phyloP scores from a whole-genome alignment of 2,888 invertebrate species.

The Xiphydria camelus region DNA sequence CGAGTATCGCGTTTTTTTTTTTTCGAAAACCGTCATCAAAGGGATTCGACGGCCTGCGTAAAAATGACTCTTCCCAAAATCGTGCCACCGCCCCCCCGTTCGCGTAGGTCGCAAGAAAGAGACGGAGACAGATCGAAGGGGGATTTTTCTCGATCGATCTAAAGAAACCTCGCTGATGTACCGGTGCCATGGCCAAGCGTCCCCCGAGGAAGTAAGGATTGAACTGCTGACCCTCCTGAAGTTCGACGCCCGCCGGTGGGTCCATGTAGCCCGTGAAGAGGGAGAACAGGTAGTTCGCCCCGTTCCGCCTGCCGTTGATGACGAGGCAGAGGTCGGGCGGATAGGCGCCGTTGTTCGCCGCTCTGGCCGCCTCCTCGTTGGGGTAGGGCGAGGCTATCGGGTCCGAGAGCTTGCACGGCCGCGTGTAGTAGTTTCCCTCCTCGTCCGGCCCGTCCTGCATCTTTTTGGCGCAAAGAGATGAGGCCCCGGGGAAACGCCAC shows the following conservation, averaged over 20 bases:
- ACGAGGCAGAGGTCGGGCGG: slow-evolving; percentile 95
- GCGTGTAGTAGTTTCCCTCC: slow-evolving; percentile 80
- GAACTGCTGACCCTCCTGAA: slow-evolving; percentile 90
- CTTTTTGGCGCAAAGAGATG: too few species aligned
- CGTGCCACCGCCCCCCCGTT: too few species aligned
- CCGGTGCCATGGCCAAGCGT: slow-evolving; percentile 90
- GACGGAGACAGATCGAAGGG: too few species aligned
- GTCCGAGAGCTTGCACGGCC: slow-evolving; percentile 93
- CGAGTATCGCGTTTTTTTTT: too few species aligned
- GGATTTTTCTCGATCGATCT: too few species aligned
- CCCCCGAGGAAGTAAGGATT: slow-evolving; percentile 99
- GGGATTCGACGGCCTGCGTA: too few species aligned
- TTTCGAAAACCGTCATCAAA: too few species aligned
- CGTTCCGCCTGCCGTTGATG: slow-evolving; percentile 79
- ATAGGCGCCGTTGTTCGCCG: slow-evolving; percentile 92
- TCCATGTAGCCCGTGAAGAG: slow-evolving; percentile 93
- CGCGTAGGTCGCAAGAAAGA: too few species aligned
- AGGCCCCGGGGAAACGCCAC: too few species aligned
- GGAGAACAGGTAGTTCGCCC: slow-evolving; percentile 92
- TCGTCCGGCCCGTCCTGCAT: slow-evolving; percentile 85
- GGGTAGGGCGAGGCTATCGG: slow-evolving; percentile 87
- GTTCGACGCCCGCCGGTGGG: slow-evolving; percentile 82
- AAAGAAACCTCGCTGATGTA: too few species aligned
- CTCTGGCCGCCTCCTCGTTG: slow-evolving; percentile 93
- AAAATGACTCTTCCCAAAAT: too few species aligned